Base-by-base conservation (phyloP, 2,888 invertebrate genomes). In the Perizoma affinitatum region DNA sequence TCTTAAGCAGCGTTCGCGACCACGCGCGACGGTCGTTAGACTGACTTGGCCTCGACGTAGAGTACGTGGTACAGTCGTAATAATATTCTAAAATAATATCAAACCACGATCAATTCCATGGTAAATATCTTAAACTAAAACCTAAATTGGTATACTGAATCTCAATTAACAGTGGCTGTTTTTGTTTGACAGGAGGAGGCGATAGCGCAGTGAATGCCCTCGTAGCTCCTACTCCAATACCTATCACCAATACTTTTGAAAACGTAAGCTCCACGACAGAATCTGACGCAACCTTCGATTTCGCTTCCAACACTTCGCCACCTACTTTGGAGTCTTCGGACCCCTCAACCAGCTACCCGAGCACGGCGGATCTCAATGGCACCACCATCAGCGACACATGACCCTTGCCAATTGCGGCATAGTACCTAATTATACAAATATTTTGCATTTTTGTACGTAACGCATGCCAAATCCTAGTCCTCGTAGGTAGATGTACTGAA, bases 101-200 rank as follows among this genome's bases (percentile, higher is more conserved):
- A n/a, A 22, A 22, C 22, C 22, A 22, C 22, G 22, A 22, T 22
- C 22, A 22, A 22, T 22, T 22, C 22, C 22, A 22, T 2, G 22
- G 22, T 3, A 2, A 22, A 22, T n/a, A n/a, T 22, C 22, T 22
- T 22, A 22, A 22, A 22, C 22, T 22, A 22, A 22, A 22, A 22
- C 22, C 22, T 22, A 22, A 22, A 22, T 22, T 22, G 22, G 22
- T 22, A 2, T 2, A 22, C 22, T 22, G 22, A 22, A 22, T 2
- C 22, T 22, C 36, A 38, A 7, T 7, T 38, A 38, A 38, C 5
- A 50, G 6, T 33, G 6, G 40, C 35, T 43, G 0, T 56, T 66
- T 74, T 54, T 76, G 78, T 70, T 58, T 51, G 3, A 10, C 83
- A 92, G 91, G 91, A 91, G 82, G 90, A 91, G 77, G 88, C 91